Evolutionary conservation across 2,888 invertebrate species (phyloP), one percentile per base, ranked within the genome.

Genomic region (Caenorhabditis imperialis): DNA sequence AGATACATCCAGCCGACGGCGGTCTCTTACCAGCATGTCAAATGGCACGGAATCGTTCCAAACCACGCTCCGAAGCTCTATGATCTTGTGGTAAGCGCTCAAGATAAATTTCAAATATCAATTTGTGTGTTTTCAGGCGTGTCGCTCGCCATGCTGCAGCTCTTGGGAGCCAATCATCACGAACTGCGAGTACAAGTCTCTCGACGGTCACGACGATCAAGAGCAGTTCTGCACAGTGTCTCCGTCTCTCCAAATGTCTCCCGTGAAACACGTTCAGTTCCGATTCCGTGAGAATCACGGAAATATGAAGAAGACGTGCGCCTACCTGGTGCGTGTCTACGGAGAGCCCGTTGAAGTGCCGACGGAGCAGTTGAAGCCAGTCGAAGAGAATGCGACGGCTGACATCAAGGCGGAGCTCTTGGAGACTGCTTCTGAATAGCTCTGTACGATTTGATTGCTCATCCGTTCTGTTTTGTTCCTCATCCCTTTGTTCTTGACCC

Each of bases 211-310:
- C 12, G 61, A 73, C 20, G 62, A 57, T 3, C 73, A 65, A 42
- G 74, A 67, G 14, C 74, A 67, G 25, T 45, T 61, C 12, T 67
- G 67, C 20, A 20, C 40, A 6, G 53, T 70, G n/a, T 25, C 60
- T n/a, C 6, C 27, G 0, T 14, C 8, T 25, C 5, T 30, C 4
- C 23, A 53, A 12, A 1, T 20, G 7, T n/a, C 55, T 27, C 57
- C 62, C 0, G 35, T 63, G 20, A 50, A 62, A 8, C 51, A 45
- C 12, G 74, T 74, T 10, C 74, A 74, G 37, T 74, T 69, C 51
- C 51, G 69, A 27, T 74, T 74, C 69, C 54, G 60, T 10, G 62
- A 63, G 25, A 74, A 74, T 37, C 74, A 74, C 23, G 74, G 74
- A 23, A 57, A 62, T 22, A 62, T 63, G 69, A 37, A 16, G 22